A percentile compares a stretch with the other conserved stretches of the same genome.
Conservation (phyloP, 2,888 invertebrate genomes). For the Phengaris alcon region DNA sequence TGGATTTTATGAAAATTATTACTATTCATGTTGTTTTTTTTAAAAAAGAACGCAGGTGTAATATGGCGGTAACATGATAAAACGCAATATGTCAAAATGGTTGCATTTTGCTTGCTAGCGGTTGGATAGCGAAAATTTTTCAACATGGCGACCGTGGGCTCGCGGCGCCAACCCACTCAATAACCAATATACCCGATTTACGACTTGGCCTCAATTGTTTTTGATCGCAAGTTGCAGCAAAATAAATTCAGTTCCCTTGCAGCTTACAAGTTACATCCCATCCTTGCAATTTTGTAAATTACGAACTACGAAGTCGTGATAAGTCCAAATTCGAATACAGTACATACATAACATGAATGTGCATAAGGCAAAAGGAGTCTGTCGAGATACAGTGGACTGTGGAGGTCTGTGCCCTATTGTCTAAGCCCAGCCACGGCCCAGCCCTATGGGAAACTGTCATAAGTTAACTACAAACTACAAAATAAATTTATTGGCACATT, state of each 20-base stretch:
- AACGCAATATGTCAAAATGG: slow-evolving; percentile 54
- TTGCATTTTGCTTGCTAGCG: slow-evolving; percentile 50
- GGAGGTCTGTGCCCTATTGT: no score
- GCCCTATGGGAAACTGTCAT: not conserved
- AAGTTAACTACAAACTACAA: not conserved
- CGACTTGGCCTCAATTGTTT: slow-evolving; percentile 48
- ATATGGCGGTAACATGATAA: slow-evolving; percentile 42
- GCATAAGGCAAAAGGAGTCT: no score
- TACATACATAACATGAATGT: no score
- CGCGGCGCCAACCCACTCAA: slow-evolving; percentile 58
- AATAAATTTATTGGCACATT: not conserved
- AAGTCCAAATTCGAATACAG: no score
- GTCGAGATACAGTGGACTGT: no score
- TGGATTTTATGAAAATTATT: no score
- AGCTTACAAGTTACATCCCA: not conserved
- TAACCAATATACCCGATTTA: slow-evolving; percentile 55
- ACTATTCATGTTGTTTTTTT: slow-evolving; percentile 39
- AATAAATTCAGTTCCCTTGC: slow-evolving; percentile 17
- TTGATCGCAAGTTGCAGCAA: slow-evolving; percentile 14
- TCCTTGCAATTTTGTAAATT: not conserved
- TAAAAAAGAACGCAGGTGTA: slow-evolving; percentile 44
- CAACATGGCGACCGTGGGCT: slow-evolving; percentile 51
- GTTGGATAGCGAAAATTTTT: slow-evolving; percentile 47
- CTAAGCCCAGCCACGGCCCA: not conserved
- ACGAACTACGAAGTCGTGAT: no score